phyloP scores from a whole-genome alignment of 2,113 vertebrate species.

The Diglossa brunneiventris region DNA sequence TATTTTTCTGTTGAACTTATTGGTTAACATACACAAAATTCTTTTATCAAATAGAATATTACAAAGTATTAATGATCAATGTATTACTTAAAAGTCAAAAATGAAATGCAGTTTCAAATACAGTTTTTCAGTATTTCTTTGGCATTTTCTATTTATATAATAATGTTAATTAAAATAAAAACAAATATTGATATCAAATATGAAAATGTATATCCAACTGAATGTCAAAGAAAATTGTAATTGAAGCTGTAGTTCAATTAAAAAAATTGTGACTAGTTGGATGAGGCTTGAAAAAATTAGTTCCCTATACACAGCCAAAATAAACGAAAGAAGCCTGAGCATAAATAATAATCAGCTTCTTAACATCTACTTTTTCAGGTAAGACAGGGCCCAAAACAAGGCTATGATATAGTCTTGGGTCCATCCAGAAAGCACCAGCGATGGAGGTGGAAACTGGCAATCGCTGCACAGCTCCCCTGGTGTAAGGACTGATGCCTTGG shows the following conservation, averaged over 20 bases:
- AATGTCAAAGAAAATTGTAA: background rate
- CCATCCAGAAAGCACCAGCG: background rate
- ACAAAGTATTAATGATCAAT: background rate
- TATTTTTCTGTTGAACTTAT: background rate
- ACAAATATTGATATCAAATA: background rate
- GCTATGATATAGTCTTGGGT: background rate
- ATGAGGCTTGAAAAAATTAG: background rate
- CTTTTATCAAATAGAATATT: background rate
- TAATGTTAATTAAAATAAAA: background rate
- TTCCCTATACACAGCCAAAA: background rate
- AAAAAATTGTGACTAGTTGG: background rate
- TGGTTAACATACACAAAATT: background rate
- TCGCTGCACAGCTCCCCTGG: rapidly evolving
- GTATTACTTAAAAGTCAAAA: background rate
- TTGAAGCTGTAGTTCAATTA: background rate
- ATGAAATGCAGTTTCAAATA: background rate
- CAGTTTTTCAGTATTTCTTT: background rate
- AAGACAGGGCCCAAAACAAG: background rate
- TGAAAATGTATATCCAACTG: background rate
- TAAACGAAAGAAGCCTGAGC: background rate
- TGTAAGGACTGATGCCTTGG: background rate
- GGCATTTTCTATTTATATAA: background rate
- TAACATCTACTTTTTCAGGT: background rate
- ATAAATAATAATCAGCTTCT: background rate
- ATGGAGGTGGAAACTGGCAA: rapidly evolving